Conservation (phyloP, 92 coral and sea anemone species). For the Metridium senile region DNA sequence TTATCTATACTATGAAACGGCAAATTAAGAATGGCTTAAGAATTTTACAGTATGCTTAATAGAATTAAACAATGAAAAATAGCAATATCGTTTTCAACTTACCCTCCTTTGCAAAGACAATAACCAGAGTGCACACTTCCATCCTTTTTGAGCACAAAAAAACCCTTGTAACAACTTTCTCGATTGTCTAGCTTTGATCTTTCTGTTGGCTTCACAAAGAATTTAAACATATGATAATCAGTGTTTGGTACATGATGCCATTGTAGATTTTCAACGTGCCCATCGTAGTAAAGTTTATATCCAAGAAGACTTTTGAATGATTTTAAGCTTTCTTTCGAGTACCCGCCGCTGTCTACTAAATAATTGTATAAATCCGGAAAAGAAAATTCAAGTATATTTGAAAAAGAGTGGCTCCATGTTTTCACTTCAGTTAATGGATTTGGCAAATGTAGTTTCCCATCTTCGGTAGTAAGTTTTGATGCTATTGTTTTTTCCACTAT, state of each 20-base stretch:
- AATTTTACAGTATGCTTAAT: no score
- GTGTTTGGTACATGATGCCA: conserved; percentile 22
- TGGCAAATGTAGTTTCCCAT: not conserved
- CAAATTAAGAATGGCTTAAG: no score
- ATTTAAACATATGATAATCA: conserved; percentile 40
- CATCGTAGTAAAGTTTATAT: conserved; percentile 44
- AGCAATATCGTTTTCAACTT: not conserved
- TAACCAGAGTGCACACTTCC: conserved; percentile 43
- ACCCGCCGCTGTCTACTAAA: conserved; percentile 47
- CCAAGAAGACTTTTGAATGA: conserved; percentile 54
- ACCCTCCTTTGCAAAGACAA: conserved; percentile 64
- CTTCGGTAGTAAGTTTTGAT: not conserved
- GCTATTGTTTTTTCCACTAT: not conserved
- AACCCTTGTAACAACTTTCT: conserved; percentile 44
- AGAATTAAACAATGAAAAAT: no score
- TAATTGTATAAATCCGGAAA: conserved; percentile 11
- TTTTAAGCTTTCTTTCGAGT: conserved; percentile 44
- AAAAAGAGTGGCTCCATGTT: not conserved
- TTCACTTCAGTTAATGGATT: not conserved
- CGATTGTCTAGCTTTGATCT: conserved; percentile 56
- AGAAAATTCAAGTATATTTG: not conserved
- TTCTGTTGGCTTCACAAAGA: conserved; percentile 53
- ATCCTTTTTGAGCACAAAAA: conserved; percentile 32
- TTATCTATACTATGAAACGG: no score
- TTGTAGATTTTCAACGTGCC: conserved; percentile 45